Evolutionary conservation across 2,888 invertebrate genomes (phyloP).

Genomic region (Morpho achilles): DNA sequence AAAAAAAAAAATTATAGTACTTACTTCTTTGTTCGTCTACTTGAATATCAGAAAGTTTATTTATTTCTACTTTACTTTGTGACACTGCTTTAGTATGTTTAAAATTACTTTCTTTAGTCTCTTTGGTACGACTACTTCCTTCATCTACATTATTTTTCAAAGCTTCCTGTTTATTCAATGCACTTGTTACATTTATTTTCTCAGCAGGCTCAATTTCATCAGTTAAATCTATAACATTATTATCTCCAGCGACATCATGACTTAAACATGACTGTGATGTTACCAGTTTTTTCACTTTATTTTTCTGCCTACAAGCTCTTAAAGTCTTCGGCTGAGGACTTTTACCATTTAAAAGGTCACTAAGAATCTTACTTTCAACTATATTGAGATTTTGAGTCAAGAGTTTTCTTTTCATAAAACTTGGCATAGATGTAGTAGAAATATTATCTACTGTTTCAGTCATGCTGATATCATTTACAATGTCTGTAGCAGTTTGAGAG

Average conservation of each 20-base stretch:
- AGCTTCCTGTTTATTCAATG: conserved; percentile 38
- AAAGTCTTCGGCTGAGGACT: conserved; percentile 51
- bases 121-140: no score
- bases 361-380: conserved; percentile 46
- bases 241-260: conserved; percentile 49
- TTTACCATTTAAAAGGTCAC: conserved; percentile 38
- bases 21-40: conserved; percentile 19
- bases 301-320: conserved; percentile 48
- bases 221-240: conserved; percentile 59
- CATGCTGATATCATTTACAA: conserved; percentile 19
- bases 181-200: conserved; percentile 50
- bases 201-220: conserved; percentile 64
- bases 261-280: conserved; percentile 57
- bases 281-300: conserved; percentile 53
- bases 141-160: conserved; percentile 35
- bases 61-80: conserved; percentile 26
- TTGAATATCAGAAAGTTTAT: conserved; percentile 22
- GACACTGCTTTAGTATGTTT: conserved; percentile 1
- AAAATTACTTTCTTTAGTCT: no score
- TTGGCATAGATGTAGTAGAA: conserved; percentile 55
- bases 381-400: conserved; percentile 65
- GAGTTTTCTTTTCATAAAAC: conserved; percentile 66
- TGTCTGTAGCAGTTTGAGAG: conserved; percentile 19
- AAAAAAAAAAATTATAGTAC: conserved; percentile 4
- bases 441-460: conserved; percentile 24